phyloP scores from a whole-genome alignment of 2,797 vertebrate genomes.

The Diplodus sargus region DNA sequence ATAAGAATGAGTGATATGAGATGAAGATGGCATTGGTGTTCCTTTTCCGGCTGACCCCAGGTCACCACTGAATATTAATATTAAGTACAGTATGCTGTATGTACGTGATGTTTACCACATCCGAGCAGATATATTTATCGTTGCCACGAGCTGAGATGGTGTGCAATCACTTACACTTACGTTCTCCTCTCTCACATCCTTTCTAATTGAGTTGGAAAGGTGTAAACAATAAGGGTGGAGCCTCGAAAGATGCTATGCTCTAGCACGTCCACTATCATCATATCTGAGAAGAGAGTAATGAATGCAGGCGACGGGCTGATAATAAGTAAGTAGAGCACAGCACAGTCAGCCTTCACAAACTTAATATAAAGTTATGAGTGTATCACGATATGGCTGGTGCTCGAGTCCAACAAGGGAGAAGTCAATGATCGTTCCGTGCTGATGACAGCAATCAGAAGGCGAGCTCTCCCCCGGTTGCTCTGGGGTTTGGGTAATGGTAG shows the following conservation, averaged over 20 bases:
- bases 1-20: constrained; percentile 65
- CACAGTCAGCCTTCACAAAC: constrained; percentile 63
- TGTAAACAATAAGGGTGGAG: constrained; percentile 65
- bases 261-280: constrained; percentile 70
- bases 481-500: constrained; percentile 63
- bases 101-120: constrained; percentile 37
- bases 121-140: constrained; percentile 37
- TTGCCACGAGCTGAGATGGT: constrained; percentile 27
- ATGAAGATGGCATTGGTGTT: constrained; percentile 50
- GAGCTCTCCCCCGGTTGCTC: constrained; percentile 52
- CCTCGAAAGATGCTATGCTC: constrained; percentile 37
- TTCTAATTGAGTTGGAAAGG: constrained; percentile 64
- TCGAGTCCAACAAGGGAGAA: constrained; percentile 60
- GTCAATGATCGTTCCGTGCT: constrained; percentile 70
- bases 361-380: constrained; percentile 72
- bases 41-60: constrained; percentile 49
- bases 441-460: constrained; percentile 69
- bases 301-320: constrained; percentile 56
- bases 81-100: constrained; percentile 30
- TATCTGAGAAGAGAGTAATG: constrained; percentile 57
- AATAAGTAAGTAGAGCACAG: constrained; percentile 55
- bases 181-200: constrained; percentile 42
- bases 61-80: constrained; percentile 64
- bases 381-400: constrained; percentile 58
- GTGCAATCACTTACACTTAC: constrained; percentile 47